Conservation (phyloP, 2,888 invertebrate genomes). For the Nineta flava region DNA sequence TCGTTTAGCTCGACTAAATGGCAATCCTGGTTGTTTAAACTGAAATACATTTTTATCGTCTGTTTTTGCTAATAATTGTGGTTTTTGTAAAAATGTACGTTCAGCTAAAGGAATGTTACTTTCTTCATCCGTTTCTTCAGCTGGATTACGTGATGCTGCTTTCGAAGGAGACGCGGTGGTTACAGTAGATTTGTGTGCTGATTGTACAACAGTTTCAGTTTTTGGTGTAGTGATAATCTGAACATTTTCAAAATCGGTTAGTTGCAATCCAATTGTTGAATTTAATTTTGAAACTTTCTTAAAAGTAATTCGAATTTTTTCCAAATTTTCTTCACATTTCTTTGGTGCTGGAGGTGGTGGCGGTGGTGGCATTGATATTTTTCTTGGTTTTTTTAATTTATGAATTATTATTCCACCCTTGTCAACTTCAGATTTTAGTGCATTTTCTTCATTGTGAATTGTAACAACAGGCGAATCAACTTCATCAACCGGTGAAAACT, state of each 20-base stretch:
- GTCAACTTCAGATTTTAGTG: no score
- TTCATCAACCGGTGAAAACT: no score
- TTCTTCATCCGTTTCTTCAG: background rate
- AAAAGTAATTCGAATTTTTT: background rate
- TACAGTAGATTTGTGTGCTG: background rate
- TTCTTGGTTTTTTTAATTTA: no score
- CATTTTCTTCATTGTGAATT: no score
- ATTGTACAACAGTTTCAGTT: background rate
- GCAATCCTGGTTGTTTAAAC: background rate
- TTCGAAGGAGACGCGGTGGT: background rate
- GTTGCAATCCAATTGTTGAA: background rate
- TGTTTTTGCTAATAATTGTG: background rate
- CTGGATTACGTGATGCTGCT: background rate
- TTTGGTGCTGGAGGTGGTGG: no score
- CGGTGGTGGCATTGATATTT: no score
- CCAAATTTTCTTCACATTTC: background rate
- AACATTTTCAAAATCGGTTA: background rate
- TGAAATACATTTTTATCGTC: background rate
- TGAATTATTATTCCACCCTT: no score
- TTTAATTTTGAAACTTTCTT: background rate
- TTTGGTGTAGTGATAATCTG: background rate
- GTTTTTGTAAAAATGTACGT: background rate
- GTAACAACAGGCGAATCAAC: no score
- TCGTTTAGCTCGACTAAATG: background rate
- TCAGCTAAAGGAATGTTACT: background rate